Evolutionary conservation across 2,797 vertebrate genomes (phyloP).

Genomic region (Mormyrus proboscirostris): DNA sequence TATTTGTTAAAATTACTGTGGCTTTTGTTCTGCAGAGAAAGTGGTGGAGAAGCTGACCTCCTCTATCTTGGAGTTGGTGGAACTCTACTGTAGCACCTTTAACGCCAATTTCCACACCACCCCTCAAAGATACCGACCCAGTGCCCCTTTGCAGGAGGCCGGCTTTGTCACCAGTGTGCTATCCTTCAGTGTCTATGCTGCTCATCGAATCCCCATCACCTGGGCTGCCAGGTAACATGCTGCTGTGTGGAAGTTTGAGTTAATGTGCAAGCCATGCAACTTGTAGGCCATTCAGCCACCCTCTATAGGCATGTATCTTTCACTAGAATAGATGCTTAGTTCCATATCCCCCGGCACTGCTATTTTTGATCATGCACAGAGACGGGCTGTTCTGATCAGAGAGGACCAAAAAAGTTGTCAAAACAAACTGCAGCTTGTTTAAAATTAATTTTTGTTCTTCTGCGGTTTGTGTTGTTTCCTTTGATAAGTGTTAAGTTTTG

Average conservation of each 20-base stretch:
- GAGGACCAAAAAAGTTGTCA: neutral
- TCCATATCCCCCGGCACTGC: neutral
- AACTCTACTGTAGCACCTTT: slow-evolving; percentile 88
- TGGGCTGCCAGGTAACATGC: slow-evolving; percentile 80
- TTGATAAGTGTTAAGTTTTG: neutral
- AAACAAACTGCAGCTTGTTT: neutral
- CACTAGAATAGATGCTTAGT: neutral
- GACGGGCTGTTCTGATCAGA: neutral
- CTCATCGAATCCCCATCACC: slow-evolving; percentile 87
- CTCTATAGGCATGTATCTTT: neutral
- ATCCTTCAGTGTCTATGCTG: slow-evolving; percentile 79
- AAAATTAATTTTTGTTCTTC: neutral
- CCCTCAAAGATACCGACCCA: slow-evolving; percentile 54
- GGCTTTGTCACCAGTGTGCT: slow-evolving; percentile 71
- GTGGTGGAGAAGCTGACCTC: slow-evolving; percentile 84
- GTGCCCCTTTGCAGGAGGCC: slow-evolving; percentile 67
- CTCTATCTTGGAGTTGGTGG: slow-evolving; percentile 83
- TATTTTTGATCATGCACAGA: neutral
- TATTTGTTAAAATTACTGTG: neutral
- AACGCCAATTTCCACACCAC: slow-evolving; percentile 87
- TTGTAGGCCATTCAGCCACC: neutral
- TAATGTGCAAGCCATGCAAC: neutral
- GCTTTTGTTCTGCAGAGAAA: slow-evolving; percentile 58
- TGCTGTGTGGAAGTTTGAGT: neutral
- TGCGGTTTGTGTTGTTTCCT: neutral